Percentiles rank a stretch among this genome's conserved stretches.
These are phyloP conservation scores for Rhombomys opimus DNA, from an alignment of 2,113 vertebrate species.

Conservation along the genomic window DNA sequence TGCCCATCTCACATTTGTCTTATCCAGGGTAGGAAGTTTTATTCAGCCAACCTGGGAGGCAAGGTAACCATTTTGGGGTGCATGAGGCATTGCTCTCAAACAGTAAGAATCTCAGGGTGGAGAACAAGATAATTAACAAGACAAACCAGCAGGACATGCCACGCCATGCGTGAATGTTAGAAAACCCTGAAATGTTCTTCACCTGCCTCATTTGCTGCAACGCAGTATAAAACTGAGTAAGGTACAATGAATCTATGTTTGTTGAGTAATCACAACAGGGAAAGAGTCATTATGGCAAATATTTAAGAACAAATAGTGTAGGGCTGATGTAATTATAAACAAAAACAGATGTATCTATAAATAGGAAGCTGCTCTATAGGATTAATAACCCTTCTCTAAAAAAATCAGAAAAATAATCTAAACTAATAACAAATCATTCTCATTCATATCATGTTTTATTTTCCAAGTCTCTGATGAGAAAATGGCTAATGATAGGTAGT, in stretches of 20 bases:
- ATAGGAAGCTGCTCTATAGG: background rate
- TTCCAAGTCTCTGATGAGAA: background rate
- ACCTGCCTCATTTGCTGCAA: background rate
- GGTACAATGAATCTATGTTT: background rate
- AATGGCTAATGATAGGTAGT: background rate
- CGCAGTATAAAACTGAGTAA: background rate
- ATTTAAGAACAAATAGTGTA: background rate
- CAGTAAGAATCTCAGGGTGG: too few species aligned
- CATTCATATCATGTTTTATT: background rate
- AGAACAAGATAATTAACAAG: too few species aligned
- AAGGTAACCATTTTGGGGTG: too few species aligned
- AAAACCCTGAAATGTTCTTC: background rate
- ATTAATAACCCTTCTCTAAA: background rate
- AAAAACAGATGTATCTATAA: background rate
- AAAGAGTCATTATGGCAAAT: background rate
- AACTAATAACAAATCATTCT: background rate
- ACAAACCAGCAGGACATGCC: too few species aligned
- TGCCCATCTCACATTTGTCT: too few species aligned
- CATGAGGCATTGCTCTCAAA: too few species aligned
- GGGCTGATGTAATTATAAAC: background rate
- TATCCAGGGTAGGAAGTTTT: too few species aligned
- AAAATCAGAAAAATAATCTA: background rate
- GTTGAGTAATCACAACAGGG: background rate
- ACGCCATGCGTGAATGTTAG: background rate
- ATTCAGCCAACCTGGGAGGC: too few species aligned